Conservation (phyloP, 23 tunicate genomes). For the Trididemnum miniatum region DNA sequence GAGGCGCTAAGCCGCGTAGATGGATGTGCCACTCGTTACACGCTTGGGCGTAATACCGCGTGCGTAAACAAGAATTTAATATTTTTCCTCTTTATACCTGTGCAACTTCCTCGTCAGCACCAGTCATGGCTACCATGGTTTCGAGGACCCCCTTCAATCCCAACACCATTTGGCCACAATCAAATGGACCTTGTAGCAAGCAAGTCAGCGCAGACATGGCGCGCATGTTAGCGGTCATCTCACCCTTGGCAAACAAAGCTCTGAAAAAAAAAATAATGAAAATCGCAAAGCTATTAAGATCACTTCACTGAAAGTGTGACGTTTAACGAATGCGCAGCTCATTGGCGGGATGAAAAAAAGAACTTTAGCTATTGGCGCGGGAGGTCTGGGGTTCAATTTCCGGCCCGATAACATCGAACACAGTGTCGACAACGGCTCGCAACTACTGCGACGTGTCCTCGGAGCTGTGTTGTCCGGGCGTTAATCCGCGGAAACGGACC, state of each 20-base stretch:
- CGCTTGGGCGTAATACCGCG: no score
- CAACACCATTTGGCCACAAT: constrained; percentile 76
- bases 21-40: no score
- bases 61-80: no score
- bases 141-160: constrained; percentile 94
- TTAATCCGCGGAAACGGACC: no score
- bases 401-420: no score
- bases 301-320: neutral
- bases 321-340: neutral
- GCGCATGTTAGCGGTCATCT: constrained; percentile 75
- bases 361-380: no score
- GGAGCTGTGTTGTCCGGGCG: no score
- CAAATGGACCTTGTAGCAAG: constrained; percentile 89
- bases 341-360: no score
- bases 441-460: no score
- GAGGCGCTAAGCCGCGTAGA: no score
- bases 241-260: constrained; percentile 63
- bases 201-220: constrained; percentile 92
- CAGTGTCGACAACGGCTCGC: no score
- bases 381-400: no score
- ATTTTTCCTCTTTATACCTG: constrained; percentile 63
- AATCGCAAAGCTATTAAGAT: neutral
- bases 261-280: constrained; percentile 22
- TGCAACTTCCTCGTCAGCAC: constrained; percentile 82
- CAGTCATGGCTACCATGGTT: constrained; percentile 98